Evolutionary conservation across 2,113 vertebrate genomes (phyloP).

Genomic region (Dromas ardeola): DNA sequence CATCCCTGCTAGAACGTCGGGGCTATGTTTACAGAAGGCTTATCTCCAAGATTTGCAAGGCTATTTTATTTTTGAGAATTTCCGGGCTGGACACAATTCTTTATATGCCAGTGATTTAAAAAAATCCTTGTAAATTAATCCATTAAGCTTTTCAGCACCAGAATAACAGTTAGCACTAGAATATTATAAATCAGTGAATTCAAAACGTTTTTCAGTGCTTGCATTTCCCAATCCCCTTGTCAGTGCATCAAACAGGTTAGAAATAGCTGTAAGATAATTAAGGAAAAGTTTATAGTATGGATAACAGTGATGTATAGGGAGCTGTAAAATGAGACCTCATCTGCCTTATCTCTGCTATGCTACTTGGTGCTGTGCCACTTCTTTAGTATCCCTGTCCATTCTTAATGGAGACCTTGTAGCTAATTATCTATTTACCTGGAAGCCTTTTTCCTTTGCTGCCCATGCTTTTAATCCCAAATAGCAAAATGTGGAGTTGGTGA

Average conservation of each 20-base stretch:
- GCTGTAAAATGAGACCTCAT: neutral
- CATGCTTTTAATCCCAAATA: neutral
- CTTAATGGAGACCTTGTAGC: neutral
- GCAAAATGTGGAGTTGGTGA: neutral
- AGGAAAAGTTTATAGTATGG: neutral
- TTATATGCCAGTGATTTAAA: neutral
- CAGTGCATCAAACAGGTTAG: neutral
- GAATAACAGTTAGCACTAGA: neutral
- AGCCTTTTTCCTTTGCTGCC: conserved; percentile 3
- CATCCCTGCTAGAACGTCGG: neutral
- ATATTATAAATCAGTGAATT: neutral
- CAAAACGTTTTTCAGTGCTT: neutral
- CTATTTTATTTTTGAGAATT: neutral
- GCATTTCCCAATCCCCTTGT: neutral
- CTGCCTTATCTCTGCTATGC: neutral
- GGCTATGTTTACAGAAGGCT: neutral
- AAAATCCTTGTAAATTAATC: neutral
- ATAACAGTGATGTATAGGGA: neutral
- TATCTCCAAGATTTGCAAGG: neutral
- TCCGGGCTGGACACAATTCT: neutral
- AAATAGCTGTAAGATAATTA: conserved; percentile 2
- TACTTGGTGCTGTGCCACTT: neutral
- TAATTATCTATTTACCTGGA: conserved; percentile 16
- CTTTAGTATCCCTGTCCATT: neutral
- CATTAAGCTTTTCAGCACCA: neutral